These are phyloP conservation scores for Gnathonemus echidnorhynchus DNA, from an alignment of 2,113 vertebrate genomes.

Conservation along the genomic window DNA sequence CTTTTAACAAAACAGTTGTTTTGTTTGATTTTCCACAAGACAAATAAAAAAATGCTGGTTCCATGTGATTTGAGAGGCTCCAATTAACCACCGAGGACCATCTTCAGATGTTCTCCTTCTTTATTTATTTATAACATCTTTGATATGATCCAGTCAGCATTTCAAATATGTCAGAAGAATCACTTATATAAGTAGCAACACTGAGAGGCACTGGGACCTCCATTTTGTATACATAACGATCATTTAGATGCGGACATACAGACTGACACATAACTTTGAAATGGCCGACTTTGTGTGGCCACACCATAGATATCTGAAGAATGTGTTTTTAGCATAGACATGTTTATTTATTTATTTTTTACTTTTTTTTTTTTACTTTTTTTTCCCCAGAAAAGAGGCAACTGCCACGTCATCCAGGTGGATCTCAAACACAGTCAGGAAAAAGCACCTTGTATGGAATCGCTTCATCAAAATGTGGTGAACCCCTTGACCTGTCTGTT, in stretches of 20 bases:
- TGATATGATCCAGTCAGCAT: constrained; percentile 17
- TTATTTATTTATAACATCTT: constrained; percentile 10
- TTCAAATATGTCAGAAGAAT: constrained; percentile 24
- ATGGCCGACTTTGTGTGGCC: neutral
- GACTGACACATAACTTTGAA: neutral
- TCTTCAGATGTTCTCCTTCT: neutral
- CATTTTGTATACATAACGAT: constrained; percentile 14
- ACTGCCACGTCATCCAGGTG: neutral
- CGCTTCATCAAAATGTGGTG: neutral
- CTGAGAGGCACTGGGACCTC: neutral
- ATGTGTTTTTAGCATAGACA: neutral
- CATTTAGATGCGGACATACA: constrained; percentile 12
- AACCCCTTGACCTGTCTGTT: neutral
- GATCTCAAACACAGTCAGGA: neutral
- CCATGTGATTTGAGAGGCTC: neutral
- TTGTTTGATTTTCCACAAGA: neutral
- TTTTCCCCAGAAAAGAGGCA: neutral
- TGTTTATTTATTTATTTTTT: neutral
- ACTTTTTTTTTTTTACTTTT: neutral
- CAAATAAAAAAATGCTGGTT: neutral
- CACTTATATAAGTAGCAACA: constrained; percentile 20
- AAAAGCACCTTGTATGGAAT: neutral
- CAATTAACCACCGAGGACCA: constrained; percentile 7
- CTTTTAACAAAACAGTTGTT: neutral
- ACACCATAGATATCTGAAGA: neutral